Base-by-base conservation (phyloP, 2,113 vertebrate genomes). In the Solenodon paradoxus region DNA sequence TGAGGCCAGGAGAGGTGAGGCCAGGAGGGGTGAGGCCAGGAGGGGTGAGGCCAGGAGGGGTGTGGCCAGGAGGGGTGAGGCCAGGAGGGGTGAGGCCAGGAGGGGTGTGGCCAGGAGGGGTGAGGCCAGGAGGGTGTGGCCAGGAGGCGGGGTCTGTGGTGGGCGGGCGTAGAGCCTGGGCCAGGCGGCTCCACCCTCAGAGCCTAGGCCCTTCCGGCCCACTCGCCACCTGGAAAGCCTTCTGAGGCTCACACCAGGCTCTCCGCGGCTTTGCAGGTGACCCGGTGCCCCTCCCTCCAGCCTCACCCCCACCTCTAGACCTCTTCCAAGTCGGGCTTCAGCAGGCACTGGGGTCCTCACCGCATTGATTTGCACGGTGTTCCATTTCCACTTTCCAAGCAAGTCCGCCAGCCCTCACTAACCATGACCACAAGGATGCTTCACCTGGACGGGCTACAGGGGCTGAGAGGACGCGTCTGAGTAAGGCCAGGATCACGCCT, bases 391-490 rank as follows among this genome's bases (percentile, higher is more conserved):
- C 86, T 80, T 81, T 8, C 3, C 15, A 91, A 72, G 51, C 22
- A 45, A 71, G 69, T 38, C 45, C 22, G 30, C 8, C 6, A 30
- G 28, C 11, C 5, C 32, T 5, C 13, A 1, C 59, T 15, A 49
- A 17, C 4, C 32, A 3, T 3, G 32, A 42, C 22, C 51, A n/a
- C 12, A 35, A 10, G 28, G 59, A 13, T 10, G 40, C 75, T 57
- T 10, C 1, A 1, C 69, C 11, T 7, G 0, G 0, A 5, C 10
- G 20, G 12, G 40, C 51, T 19, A 1, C 11, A 16, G 49, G 12
- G 10, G 24, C 15, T 1, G 12, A 3, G 35, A 38, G 8, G 7
- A 68, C 13, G 32, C 20, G 30, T 49, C 38, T 8, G 22, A 66
- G 9, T 32, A 49, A 3, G 77, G 12, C 45, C 17, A 17, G 17